phyloP scores from a whole-genome alignment of 2,797 vertebrate genomes.

The Sebastes oblongus region DNA sequence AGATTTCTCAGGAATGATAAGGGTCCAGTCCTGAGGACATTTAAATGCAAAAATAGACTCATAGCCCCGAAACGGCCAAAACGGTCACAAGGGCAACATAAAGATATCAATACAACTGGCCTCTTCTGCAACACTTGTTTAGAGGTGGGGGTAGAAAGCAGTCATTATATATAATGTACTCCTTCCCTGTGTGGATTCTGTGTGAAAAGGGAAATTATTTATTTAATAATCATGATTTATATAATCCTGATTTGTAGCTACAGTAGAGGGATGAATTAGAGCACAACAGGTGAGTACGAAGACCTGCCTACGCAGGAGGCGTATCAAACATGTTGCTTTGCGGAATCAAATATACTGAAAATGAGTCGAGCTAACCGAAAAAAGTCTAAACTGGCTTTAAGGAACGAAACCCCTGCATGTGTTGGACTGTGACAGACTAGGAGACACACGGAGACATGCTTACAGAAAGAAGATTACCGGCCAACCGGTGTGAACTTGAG shows the following conservation, averaged over 20 bases:
- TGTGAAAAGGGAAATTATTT: background rate
- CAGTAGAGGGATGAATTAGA: background rate
- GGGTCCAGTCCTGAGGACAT: too few species aligned
- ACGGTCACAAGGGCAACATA: conserved; percentile 17
- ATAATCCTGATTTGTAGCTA: background rate
- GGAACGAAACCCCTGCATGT: too few species aligned
- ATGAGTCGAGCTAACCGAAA: too few species aligned
- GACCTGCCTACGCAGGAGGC: background rate
- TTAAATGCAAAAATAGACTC: too few species aligned
- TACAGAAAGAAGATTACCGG: too few species aligned
- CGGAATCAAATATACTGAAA: too few species aligned
- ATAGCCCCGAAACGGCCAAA: background rate
- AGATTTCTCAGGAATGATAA: too few species aligned
- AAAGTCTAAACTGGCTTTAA: too few species aligned
- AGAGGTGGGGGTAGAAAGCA: background rate
- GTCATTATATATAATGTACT: too few species aligned
- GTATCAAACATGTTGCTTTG: too few species aligned
- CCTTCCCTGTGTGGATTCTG: background rate
- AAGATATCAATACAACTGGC: background rate
- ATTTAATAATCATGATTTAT: background rate
- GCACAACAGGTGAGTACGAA: background rate
- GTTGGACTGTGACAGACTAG: too few species aligned
- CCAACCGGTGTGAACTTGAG: background rate
- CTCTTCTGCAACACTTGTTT: background rate
- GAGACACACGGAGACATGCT: background rate